These are phyloP conservation scores for Microcebus griseorufus DNA, from an alignment of 2,113 vertebrate genomes.

Conservation along the genomic window DNA sequence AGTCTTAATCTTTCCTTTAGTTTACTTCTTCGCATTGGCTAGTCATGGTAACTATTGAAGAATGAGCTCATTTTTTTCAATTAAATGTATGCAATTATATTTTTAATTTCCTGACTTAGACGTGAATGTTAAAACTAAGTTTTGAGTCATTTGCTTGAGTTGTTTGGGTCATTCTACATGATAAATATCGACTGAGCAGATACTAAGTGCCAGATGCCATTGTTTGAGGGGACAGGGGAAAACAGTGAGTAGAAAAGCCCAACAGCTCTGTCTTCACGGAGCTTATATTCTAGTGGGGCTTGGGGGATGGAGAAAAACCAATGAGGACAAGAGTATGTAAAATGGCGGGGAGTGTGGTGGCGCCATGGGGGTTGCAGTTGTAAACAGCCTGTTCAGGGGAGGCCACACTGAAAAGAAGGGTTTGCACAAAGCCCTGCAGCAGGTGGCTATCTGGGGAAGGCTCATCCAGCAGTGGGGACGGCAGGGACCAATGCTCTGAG, in stretches of 20 bases:
- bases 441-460: not conserved
- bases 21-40: not conserved
- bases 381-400: not conserved
- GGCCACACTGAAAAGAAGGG: not conserved
- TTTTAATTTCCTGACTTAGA: not conserved
- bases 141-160: not conserved
- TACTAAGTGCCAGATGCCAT: not conserved
- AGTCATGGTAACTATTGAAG: not conserved
- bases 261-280: not conserved
- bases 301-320: not conserved
- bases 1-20: not conserved
- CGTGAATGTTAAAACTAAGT: not conserved
- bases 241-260: not conserved
- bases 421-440: not conserved
- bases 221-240: not conserved
- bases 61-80: not conserved
- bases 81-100: not conserved
- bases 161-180: not conserved
- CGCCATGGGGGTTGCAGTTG: not conserved
- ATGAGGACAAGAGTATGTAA: not conserved
- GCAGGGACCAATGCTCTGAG: not conserved
- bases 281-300: accelerated
- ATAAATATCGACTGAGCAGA: not conserved
- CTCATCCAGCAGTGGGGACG: not conserved
- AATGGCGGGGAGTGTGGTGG: too few species aligned